A percentile compares a stretch with the other conserved stretches of the same genome.
Evolutionary conservation across 2,113 vertebrate genomes (phyloP).

Genomic region (Cisticola juncidis): DNA sequence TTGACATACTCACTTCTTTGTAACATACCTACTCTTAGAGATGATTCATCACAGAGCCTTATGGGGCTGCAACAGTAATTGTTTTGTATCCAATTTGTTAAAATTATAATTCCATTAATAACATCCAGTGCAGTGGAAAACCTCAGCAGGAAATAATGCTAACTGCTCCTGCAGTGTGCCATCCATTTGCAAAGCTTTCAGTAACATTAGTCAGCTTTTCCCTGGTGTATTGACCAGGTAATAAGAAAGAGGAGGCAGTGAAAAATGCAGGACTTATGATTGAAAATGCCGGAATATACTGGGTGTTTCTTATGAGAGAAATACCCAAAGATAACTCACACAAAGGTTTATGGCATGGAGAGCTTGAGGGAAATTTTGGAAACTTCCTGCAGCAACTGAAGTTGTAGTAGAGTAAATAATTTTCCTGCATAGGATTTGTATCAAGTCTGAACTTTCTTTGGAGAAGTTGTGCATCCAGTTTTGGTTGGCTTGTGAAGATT

Average conservation of each 20-base stretch:
- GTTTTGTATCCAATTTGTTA: background rate
- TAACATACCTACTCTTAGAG: background rate
- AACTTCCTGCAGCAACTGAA: background rate
- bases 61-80: background rate
- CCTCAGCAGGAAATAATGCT: background rate
- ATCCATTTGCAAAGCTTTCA: background rate
- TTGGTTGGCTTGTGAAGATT: background rate
- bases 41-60: background rate
- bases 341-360: background rate
- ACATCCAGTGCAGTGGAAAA: background rate
- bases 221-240: background rate
- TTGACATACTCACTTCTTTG: background rate
- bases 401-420: background rate
- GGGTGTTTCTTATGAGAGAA: background rate
- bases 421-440: background rate
- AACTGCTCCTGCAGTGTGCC: background rate
- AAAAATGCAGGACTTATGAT: background rate
- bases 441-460: background rate
- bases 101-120: background rate
- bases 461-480: background rate
- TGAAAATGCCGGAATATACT: background rate
- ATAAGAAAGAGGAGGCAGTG: background rate
- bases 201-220: background rate
- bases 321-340: background rate
- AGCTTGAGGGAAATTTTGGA: background rate